These are phyloP conservation scores for Chrysotoxum bicinctum DNA, from an alignment of 2,888 invertebrate genomes.

Conservation along the genomic window DNA sequence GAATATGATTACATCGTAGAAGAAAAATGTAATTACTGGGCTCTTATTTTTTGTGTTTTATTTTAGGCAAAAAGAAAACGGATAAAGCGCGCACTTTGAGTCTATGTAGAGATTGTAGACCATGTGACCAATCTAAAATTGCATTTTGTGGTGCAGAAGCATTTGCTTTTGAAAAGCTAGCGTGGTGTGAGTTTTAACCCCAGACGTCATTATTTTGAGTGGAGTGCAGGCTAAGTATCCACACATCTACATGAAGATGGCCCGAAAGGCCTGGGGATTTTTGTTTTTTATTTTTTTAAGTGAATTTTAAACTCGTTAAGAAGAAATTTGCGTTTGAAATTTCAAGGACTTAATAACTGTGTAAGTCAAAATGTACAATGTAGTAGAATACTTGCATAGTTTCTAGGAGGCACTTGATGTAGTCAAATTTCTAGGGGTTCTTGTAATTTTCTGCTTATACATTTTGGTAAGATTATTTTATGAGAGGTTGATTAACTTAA, in stretches of 20 bases:
- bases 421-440: background rate
- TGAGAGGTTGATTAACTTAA: background rate
- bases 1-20: background rate
- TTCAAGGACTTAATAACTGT: background rate
- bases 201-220: conserved; percentile 62
- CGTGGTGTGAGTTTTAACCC: background rate
- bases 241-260: background rate
- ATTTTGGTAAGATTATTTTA: background rate
- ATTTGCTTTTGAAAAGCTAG: conserved; percentile 23
- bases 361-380: background rate
- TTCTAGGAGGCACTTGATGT: background rate
- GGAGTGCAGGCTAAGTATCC: conserved; percentile 17
- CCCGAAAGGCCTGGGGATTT: background rate
- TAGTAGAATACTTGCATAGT: background rate
- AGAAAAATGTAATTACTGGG: conserved; percentile 59
- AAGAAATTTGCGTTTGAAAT: background rate
- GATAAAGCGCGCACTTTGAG: conserved; percentile 38
- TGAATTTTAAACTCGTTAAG: conserved; percentile 8
- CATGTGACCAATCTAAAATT: conserved; percentile 55
- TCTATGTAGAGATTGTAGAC: background rate
- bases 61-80: background rate
- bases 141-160: conserved; percentile 37
- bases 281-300: background rate
- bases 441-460: background rate
- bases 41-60: background rate